Base-by-base conservation (phyloP, 2,888 invertebrate genomes). In the Ichneumoninae sp. region DNA sequence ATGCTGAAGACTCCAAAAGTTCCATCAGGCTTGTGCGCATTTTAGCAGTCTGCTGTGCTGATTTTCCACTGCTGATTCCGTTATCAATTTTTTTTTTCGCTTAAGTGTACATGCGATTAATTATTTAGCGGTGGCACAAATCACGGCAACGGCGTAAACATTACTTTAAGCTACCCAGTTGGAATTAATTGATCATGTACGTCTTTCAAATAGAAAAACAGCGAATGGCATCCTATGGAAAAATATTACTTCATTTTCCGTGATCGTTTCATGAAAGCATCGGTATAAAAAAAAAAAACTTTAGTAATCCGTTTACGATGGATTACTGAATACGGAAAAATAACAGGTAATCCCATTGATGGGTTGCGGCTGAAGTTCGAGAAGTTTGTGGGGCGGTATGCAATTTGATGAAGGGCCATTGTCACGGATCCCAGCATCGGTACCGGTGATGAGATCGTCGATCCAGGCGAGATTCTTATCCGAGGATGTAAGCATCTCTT, bases 271-370 rank as follows among this genome's bases (percentile, higher is more conserved):
- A 16, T 16, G 16, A 3, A 16, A 47, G 44, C 16, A 16, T 40
- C 10, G 40, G 6, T 36, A 6, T 36, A 40, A 8, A 2, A 10
- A 8, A 2, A 10, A 40, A 40, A 10, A 40, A 10, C 7, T 10
- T 40, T 40, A 10, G 10, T 40, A 40, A 10, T 40, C 8, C 10
- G 40, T 10, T 83, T 22, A 86, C 2, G 83, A 79, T 62, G 91
- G 90, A 77, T 91, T 91, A 66, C 93, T 92, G 82, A 93, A 93
- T 0, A 91, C 91, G 3, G 91, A 92, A 88, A 93, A 90, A 83
- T 93, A 93, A 85, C 93, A 93, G 5, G 91, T 89, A 19, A 93
- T 86, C 26, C 93, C 93, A 68, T 90, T 88, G 33, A 89, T 70
- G 0, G 93, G 93, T 16, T 85, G 85, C 0, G 93, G 93, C 79